Conservation (phyloP, 2,113 vertebrate species). For the Lates calcarifer region DNA sequence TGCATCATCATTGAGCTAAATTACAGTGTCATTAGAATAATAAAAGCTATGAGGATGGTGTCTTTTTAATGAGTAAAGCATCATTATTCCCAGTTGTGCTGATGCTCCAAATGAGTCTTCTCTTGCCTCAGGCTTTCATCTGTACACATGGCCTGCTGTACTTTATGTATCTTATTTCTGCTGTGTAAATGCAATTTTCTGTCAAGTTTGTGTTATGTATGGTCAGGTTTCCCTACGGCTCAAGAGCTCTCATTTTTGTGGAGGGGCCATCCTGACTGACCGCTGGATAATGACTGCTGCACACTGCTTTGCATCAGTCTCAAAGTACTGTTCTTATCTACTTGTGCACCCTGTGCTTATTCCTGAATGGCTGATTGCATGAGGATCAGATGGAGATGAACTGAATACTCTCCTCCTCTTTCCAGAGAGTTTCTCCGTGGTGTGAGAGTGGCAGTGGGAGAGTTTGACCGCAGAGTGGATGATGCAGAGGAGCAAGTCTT, state of each 20-base stretch:
- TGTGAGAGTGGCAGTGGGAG: slow-evolving; percentile 85
- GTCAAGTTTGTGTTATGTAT: not conserved
- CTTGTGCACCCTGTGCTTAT: not conserved
- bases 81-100: not conserved
- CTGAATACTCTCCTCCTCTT: not conserved
- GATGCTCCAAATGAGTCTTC: too few relatives aligned
- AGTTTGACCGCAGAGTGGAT: slow-evolving; percentile 80
- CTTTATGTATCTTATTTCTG: not conserved
- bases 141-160: not conserved
- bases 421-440: slow-evolving; percentile 70
- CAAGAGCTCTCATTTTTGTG: slow-evolving; percentile 88
- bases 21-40: not conserved
- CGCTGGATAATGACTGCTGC: slow-evolving; percentile 90
- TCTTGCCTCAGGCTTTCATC: not conserved
- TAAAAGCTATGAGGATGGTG: too few relatives aligned
- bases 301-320: slow-evolving; percentile 84
- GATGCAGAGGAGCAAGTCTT: slow-evolving; percentile 87
- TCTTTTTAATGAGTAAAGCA: not conserved
- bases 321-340: slow-evolving; percentile 60
- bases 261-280: slow-evolving; percentile 87
- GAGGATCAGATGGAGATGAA: not conserved
- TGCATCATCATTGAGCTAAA: not conserved
- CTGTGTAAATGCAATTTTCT: not conserved
- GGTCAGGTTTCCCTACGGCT: slow-evolving; percentile 88
- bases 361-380: not conserved